Percentiles rank a stretch among this genome's conserved stretches.
These are phyloP conservation scores for Ostrea edulis DNA, from an alignment of 1,140 invertebrate species.

Conservation along the genomic window DNA sequence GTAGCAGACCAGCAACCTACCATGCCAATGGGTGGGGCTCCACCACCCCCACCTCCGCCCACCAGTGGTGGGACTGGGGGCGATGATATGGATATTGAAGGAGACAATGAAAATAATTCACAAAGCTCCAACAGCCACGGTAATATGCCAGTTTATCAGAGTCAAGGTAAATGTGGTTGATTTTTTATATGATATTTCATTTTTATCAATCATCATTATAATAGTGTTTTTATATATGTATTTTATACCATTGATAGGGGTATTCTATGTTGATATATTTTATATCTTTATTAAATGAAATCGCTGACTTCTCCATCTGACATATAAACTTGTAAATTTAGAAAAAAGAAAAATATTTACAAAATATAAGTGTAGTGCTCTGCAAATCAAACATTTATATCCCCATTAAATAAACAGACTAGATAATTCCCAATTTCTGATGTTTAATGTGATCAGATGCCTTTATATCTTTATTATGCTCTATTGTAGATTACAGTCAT, in stretches of 20 bases:
- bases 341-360: too few species aligned
- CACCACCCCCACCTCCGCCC: constrained; percentile 54
- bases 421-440: too few species aligned
- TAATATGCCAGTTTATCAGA: constrained; percentile 41
- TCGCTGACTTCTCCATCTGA: too few species aligned
- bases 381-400: too few species aligned
- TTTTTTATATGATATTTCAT: background rate
- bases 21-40: constrained; percentile 22
- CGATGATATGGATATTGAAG: constrained; percentile 55
- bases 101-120: constrained; percentile 53
- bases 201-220: background rate
- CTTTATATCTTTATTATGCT: background rate
- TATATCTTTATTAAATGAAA: too few species aligned
- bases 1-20: constrained; percentile 72
- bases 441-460: background rate
- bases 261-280: too few species aligned
- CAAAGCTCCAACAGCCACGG: constrained; percentile 47
- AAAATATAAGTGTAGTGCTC: too few species aligned
- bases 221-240: too few species aligned
- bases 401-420: too few species aligned
- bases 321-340: too few species aligned
- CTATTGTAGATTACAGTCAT: constrained; percentile 4
- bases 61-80: constrained; percentile 41
- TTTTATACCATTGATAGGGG: too few species aligned
- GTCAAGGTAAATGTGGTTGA: constrained; percentile 21